Evolutionary conservation across 2,797 vertebrate species (phyloP).

Genomic region (Cuniculus paca): DNA sequence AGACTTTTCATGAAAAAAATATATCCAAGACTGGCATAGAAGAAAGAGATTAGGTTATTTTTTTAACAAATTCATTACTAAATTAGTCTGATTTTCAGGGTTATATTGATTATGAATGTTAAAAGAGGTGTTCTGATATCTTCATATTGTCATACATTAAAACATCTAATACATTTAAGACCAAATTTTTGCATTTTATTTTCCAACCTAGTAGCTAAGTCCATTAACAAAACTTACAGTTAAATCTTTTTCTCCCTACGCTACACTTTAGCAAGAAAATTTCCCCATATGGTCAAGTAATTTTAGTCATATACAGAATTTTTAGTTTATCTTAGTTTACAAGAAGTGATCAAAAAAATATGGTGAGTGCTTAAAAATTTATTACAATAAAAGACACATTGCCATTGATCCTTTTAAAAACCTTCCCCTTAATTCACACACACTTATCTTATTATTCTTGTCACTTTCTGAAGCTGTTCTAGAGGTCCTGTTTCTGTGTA

Average conservation of each 20-base stretch:
- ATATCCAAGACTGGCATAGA: neutral
- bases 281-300: neutral
- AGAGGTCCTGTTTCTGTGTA: neutral
- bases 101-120: constrained; percentile 11
- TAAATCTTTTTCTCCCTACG: neutral
- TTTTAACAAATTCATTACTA: constrained; percentile 50
- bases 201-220: neutral
- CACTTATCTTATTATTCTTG: neutral
- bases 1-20: constrained; percentile 29
- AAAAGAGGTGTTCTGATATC: neutral
- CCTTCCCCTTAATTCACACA: neutral
- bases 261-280: constrained; percentile 19
- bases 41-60: neutral
- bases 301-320: neutral
- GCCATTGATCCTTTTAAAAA: neutral
- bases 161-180: neutral
- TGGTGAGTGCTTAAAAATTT: neutral
- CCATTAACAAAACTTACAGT: neutral
- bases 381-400: neutral
- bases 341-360: neutral
- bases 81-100: neutral
- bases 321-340: constrained; percentile 33
- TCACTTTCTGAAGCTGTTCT: neutral
- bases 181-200: constrained; percentile 41
- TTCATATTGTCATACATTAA: neutral